Evolutionary conservation across 2,888 invertebrate species (phyloP), one percentile per base, ranked within the genome.

Genomic region (Plagiodera versicolora): DNA sequence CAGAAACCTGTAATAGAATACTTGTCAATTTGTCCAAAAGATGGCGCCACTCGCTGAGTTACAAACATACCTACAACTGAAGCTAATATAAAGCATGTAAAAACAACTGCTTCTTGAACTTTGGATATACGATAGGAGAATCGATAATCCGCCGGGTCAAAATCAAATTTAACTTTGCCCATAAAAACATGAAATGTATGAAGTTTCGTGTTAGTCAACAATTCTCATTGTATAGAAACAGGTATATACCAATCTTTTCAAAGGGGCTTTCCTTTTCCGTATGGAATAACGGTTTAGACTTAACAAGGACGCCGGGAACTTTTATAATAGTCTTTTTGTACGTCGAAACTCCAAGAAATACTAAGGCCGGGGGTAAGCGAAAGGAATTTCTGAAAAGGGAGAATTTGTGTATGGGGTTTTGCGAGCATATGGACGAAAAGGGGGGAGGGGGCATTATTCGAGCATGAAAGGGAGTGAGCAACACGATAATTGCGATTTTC

Each of bases 131-230:
- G n/a, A n/a, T n/a, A 14, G 14, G 14, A 14, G 14, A 39, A 39
- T 39, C 39, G 39, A 39, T 39, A 14, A 39, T 39, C 39, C 39
- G 61, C 57, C 44, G 62, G 61, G 60, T 66, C 63, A 44, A 58
- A 61, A 68, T 61, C 63, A 61, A 68, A 68, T 68, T 66, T 61
- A 69, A 69, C 63, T 69, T 67, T 55, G 50, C 51, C 55, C 50
- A 53, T 66, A 58, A 56, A 60, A 58, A 50, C 60, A 62, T 65
- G 60, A 65, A 65, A 60, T 64, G 58, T 53, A 60, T 48, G 60
- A 64, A 65, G 60, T 65, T 65, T 56, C 58, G 18, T 60, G 62
- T 62, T 59, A 60, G 58, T 56, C 58, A 65, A 65, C 65, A 60
- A 47, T 28, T 47, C 48, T 35, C 14, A 39, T 44, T 24, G 14